These are phyloP conservation scores for Allolobophora icterica DNA, from an alignment of 2,888 invertebrate genomes.

Conservation along the genomic window DNA sequence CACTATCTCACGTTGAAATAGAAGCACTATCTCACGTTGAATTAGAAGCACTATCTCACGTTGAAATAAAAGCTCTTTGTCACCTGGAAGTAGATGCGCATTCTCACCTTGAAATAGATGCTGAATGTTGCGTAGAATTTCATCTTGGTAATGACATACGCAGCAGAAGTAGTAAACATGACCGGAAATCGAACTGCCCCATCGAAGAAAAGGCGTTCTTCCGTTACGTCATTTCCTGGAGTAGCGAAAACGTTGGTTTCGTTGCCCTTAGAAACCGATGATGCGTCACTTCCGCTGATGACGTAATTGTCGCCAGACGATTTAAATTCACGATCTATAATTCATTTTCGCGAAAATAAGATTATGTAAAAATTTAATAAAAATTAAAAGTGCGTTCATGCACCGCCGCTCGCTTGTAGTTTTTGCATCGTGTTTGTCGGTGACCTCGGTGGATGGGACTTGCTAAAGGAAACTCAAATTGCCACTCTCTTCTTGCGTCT, in stretches of 20 bases:
- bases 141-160: conserved; percentile 84
- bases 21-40: too few relatives aligned
- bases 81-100: background rate
- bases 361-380: background rate
- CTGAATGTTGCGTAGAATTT: conserved; percentile 79
- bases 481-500: too few relatives aligned
- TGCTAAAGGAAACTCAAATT: too few relatives aligned
- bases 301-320: background rate
- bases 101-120: conserved; percentile 68
- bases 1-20: too few relatives aligned
- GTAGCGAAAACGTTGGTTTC: background rate
- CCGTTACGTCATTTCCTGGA: background rate
- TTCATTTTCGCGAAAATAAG: background rate
- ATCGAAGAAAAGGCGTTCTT: conserved; percentile 28
- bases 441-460: too few relatives aligned
- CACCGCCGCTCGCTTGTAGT: too few relatives aligned
- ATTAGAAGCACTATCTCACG: too few relatives aligned
- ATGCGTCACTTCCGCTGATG: background rate
- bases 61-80: too few relatives aligned
- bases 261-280: background rate
- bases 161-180: conserved; percentile 79
- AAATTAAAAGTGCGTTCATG: too few relatives aligned
- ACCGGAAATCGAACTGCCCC: conserved; percentile 38
- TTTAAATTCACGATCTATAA: background rate
- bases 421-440: too few relatives aligned